A percentile compares a stretch with the other conserved stretches of the same genome.
These are phyloP conservation scores for Trichogramma pretiosum DNA, from an alignment of 1,140 invertebrate species.

Conservation along the genomic window DNA sequence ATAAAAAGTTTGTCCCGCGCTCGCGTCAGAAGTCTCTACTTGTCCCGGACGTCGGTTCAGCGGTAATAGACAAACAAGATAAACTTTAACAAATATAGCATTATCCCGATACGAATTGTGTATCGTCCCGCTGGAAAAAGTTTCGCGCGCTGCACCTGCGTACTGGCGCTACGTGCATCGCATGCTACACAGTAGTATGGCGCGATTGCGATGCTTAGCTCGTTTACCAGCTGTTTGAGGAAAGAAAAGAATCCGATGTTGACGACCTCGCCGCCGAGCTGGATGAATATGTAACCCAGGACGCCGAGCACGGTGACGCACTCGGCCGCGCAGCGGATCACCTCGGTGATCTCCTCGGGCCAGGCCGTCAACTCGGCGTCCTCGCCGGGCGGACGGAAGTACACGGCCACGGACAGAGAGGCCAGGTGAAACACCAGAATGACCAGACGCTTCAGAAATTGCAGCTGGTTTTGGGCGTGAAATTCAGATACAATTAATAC, in stretches of 20 bases:
- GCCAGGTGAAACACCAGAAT: conserved; percentile 81
- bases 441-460: conserved; percentile 84
- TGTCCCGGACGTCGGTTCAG: no score
- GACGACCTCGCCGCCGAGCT: conserved; percentile 87
- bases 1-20: no score
- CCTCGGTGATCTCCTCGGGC: conserved; percentile 46
- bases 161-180: neutral
- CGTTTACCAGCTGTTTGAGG: conserved; percentile 82
- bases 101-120: no score
- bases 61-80: no score
- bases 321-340: conserved; percentile 53
- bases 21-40: no score
- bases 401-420: conserved; percentile 81
- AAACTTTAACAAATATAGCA: no score
- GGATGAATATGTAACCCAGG: conserved; percentile 78
- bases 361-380: conserved; percentile 50
- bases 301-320: conserved; percentile 76
- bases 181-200: neutral
- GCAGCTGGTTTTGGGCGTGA: no score
- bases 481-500: no score
- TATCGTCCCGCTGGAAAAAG: no score
- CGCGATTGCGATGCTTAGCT: no score
- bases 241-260: conserved; percentile 87
- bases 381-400: conserved; percentile 61
- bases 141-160: neutral